These are phyloP conservation scores for Gopherus evgoodei DNA, from an alignment of 2,113 vertebrate genomes.

Conservation along the genomic window DNA sequence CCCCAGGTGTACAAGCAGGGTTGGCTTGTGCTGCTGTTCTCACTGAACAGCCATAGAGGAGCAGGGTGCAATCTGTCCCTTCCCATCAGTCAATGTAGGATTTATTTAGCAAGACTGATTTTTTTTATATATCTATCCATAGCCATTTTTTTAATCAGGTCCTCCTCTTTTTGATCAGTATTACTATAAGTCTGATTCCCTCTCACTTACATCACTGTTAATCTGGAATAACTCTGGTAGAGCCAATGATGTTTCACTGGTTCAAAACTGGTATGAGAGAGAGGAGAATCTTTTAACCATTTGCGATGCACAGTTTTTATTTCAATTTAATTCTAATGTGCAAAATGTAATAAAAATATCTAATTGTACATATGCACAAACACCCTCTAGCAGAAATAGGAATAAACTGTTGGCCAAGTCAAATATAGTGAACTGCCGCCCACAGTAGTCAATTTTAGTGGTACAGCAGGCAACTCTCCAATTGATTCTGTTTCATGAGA, in stretches of 20 bases:
- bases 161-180: neutral
- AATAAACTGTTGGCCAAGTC: neutral
- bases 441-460: neutral
- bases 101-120: neutral
- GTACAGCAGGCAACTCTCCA: slow-evolving; percentile 4
- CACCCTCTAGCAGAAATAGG: neutral
- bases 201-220: neutral
- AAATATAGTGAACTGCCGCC: neutral
- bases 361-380: neutral
- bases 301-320: neutral
- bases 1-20: neutral
- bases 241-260: neutral
- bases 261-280: neutral
- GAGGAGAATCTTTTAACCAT: neutral
- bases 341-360: neutral
- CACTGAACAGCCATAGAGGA: neutral
- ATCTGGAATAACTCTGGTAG: neutral
- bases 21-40: neutral
- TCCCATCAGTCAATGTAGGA: neutral
- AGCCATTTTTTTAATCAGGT: neutral
- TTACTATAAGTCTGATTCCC: neutral
- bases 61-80: neutral
- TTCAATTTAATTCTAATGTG: neutral
- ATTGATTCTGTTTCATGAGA: slow-evolving; percentile 25
- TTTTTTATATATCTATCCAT: neutral